Percentiles rank a stretch among this genome's conserved stretches.
Evolutionary conservation across 2,888 invertebrate genomes (phyloP).

Genomic region (Pyrrhia umbra): DNA sequence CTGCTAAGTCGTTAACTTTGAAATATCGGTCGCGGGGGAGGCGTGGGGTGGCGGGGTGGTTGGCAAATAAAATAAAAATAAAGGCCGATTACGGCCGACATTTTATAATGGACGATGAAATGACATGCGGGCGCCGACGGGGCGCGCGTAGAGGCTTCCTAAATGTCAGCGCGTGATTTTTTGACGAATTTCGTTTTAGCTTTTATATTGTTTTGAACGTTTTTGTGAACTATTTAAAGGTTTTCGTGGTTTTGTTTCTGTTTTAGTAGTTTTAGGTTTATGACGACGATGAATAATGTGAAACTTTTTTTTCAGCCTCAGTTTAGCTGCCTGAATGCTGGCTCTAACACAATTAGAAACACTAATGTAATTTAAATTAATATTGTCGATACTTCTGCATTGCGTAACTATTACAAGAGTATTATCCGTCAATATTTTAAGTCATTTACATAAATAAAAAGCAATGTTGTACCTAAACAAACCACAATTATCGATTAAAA

Average conservation of each 20-base stretch:
- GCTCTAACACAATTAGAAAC: no score
- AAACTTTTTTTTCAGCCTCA: background rate
- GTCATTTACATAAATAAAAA: no score
- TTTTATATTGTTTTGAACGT: slow-evolving; percentile 44
- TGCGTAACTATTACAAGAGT: no score
- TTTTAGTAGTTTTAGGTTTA: slow-evolving; percentile 21
- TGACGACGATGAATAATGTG: slow-evolving; percentile 4
- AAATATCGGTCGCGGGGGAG: slow-evolving; percentile 84
- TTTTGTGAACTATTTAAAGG: slow-evolving; percentile 53
- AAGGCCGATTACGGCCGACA: slow-evolving; percentile 88
- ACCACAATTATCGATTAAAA: no score
- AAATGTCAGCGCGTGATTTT: slow-evolving; percentile 64
- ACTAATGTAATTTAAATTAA: no score
- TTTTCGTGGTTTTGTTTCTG: slow-evolving; percentile 23
- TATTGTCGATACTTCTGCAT: no score
- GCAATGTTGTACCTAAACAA: no score
- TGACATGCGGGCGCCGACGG: slow-evolving; percentile 88
- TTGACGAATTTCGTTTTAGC: slow-evolving; percentile 49
- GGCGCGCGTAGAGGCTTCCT: slow-evolving; percentile 71
- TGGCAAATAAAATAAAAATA: slow-evolving; percentile 89
- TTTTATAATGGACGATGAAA: slow-evolving; percentile 89
- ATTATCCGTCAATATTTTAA: no score
- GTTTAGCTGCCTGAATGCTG: background rate
- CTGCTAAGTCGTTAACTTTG: slow-evolving; percentile 88
- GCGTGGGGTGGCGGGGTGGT: slow-evolving; percentile 69